Conservation (phyloP, 2,888 invertebrate species). For the Arrhopalites spinosus region DNA sequence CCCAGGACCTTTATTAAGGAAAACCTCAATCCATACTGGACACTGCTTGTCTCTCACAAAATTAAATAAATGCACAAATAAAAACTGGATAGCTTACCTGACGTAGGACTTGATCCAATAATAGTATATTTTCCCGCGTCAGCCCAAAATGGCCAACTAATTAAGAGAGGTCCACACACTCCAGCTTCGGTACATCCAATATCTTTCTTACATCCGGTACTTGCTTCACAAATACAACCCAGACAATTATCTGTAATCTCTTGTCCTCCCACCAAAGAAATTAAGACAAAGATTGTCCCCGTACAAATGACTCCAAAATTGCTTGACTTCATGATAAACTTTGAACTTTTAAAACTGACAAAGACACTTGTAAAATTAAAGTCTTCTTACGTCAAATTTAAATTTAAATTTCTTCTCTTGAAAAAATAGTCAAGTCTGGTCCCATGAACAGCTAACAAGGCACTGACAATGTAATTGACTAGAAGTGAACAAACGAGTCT, state of each 20-base stretch:
- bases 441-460: too few species aligned
- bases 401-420: not conserved
- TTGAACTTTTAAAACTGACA: too few species aligned
- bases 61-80: too few species aligned
- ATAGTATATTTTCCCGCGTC: slow-evolving; percentile 57
- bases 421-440: too few species aligned
- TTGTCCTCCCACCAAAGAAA: not conserved
- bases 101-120: slow-evolving; percentile 52
- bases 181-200: slow-evolving; percentile 49
- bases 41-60: too few species aligned
- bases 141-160: slow-evolving; percentile 59
- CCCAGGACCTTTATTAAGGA: too few species aligned
- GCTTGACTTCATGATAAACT: not conserved
- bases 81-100: too few species aligned
- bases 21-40: too few species aligned
- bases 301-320: not conserved
- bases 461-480: too few species aligned
- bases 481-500: too few species aligned
- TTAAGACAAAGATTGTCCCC: not conserved
- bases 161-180: slow-evolving; percentile 58
- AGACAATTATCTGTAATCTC: slow-evolving; percentile 61
- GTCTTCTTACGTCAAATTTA: not conserved
- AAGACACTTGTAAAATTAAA: not conserved
- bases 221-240: slow-evolving; percentile 66
- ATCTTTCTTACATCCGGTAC: slow-evolving; percentile 54